A percentile compares a stretch with the other conserved stretches of the same genome.
Evolutionary conservation across 1,140 invertebrate genomes (phyloP).

Genomic region (Arctopsyche grandis): DNA sequence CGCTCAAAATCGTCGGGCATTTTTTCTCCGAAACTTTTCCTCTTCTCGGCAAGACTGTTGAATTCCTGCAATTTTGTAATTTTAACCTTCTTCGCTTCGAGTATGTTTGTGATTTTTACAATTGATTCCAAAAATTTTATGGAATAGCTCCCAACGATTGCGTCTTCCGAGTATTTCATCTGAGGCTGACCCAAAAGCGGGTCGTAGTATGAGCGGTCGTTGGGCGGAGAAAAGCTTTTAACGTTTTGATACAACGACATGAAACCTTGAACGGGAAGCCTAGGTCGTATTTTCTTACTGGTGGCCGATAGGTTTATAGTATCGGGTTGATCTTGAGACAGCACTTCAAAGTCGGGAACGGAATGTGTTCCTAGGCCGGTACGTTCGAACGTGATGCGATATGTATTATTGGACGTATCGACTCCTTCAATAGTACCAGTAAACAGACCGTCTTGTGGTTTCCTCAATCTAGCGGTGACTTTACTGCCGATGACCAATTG

Average conservation of each 20-base stretch:
- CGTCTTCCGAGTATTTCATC: conserved; percentile 59
- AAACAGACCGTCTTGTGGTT: conserved; percentile 96
- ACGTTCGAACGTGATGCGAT: conserved; percentile 96
- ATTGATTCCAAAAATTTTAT: conserved; percentile 86
- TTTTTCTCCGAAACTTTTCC: conserved; percentile 80
- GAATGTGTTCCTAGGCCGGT: conserved; percentile 94
- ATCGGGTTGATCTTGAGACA: conserved; percentile 91
- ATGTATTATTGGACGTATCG: conserved; percentile 97
- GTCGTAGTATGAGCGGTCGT: conserved; percentile 60
- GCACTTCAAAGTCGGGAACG: conserved; percentile 95
- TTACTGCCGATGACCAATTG: conserved; percentile 97
- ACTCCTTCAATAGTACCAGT: conserved; percentile 96
- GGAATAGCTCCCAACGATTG: conserved; percentile 83
- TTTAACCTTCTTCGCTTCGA: conserved; percentile 84
- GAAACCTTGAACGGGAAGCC: conserved; percentile 68
- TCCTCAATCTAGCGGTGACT: conserved; percentile 89
- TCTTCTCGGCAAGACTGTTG: conserved; percentile 91
- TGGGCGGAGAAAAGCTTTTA: conserved; percentile 41
- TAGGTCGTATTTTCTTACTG: conserved; percentile 80
- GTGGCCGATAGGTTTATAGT: conserved; percentile 90
- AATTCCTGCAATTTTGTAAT: conserved; percentile 85
- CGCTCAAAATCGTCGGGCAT: conserved; percentile 88
- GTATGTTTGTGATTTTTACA: conserved; percentile 87
- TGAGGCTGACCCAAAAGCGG: conserved; percentile 64
- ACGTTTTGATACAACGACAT: conserved; percentile 58